Percentiles rank a stretch among this genome's conserved stretches.
Conservation (phyloP, 1,140 invertebrate genomes). For the Cecropterus lyciades region DNA sequence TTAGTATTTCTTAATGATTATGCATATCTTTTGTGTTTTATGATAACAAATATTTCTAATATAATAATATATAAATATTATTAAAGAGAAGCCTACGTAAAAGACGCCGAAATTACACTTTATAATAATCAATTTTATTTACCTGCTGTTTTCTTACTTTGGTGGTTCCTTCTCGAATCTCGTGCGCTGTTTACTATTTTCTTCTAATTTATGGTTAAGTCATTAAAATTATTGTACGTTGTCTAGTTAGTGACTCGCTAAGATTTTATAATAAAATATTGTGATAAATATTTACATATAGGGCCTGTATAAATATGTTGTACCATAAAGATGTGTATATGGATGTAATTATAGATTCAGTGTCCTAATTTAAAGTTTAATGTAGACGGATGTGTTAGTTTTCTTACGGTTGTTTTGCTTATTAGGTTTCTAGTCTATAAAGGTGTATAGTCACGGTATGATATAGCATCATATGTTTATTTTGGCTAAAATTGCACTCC, state of each 20-base stretch:
- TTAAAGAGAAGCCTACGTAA: too few relatives aligned
- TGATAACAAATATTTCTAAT: too few relatives aligned
- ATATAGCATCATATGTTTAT: too few relatives aligned
- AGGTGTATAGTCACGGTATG: slow-evolving; percentile 33
- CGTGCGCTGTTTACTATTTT: neutral
- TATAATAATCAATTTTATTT: too few relatives aligned
- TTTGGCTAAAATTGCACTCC: too few relatives aligned
- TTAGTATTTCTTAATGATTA: too few relatives aligned
- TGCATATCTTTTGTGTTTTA: too few relatives aligned
- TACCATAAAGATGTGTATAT: slow-evolving; percentile 66
- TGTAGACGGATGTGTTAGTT: slow-evolving; percentile 37
- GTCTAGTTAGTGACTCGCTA: slow-evolving; percentile 62
- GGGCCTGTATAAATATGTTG: slow-evolving; percentile 68
- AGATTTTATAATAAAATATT: slow-evolving; percentile 67
- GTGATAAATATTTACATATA: slow-evolving; percentile 72
- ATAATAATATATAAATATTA: too few relatives aligned
- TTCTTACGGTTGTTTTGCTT: slow-evolving; percentile 19
- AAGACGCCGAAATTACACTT: too few relatives aligned
- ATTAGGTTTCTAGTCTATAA: slow-evolving; percentile 46
- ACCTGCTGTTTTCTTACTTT: too few relatives aligned
- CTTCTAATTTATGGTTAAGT: slow-evolving; percentile 45
- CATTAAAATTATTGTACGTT: slow-evolving; percentile 76
- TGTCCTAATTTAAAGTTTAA: slow-evolving; percentile 63
- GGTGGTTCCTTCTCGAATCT: neutral
- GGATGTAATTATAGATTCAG: slow-evolving; percentile 67